These are phyloP conservation scores for Aphidius gifuensis DNA, from an alignment of 1,140 invertebrate species.

Conservation along the genomic window DNA sequence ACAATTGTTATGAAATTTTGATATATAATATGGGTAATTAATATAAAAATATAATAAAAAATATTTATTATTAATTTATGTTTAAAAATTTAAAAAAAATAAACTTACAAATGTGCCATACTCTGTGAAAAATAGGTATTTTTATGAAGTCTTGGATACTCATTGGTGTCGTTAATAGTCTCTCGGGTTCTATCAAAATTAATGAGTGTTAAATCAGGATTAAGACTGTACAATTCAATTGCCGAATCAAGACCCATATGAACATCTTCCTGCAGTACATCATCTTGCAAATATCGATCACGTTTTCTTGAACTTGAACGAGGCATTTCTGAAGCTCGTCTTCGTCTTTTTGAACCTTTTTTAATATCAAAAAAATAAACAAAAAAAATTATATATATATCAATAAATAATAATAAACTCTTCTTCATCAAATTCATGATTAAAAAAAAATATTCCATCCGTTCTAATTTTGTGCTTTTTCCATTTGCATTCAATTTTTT, in stretches of 20 bases:
- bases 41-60: no score
- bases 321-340: slow-evolving; percentile 44
- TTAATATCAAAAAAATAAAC: not conserved
- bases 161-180: slow-evolving; percentile 39
- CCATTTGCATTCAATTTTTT: no score
- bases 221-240: slow-evolving; percentile 37
- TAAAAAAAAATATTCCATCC: no score
- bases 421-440: no score
- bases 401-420: no score
- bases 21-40: no score
- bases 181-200: slow-evolving; percentile 45
- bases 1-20: no score
- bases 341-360: slow-evolving; percentile 31
- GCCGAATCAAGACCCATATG: slow-evolving; percentile 39
- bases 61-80: no score
- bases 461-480: no score
- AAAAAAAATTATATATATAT: not conserved
- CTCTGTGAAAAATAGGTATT: slow-evolving; percentile 51
- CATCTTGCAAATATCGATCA: slow-evolving; percentile 40
- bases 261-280: slow-evolving; percentile 31
- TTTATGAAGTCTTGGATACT: slow-evolving; percentile 46
- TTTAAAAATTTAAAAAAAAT: no score
- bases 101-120: slow-evolving; percentile 48
- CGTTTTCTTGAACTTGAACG: slow-evolving; percentile 40
- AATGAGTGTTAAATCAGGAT: slow-evolving; percentile 43